Base-by-base conservation (phyloP, 2,113 vertebrate genomes). In the Eretmochelys imbricata region DNA sequence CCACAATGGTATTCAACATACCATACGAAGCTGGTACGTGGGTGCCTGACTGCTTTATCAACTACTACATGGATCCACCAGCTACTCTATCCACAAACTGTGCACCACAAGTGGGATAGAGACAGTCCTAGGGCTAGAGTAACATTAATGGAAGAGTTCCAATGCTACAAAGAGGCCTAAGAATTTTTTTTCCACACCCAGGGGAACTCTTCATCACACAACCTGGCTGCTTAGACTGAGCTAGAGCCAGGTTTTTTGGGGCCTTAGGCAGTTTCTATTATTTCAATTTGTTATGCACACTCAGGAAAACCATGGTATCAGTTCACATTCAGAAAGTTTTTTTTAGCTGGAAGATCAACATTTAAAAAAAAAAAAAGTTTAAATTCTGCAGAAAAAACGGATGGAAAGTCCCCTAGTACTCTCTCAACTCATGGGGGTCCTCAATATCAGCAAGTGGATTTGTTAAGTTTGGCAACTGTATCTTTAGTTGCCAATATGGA, bases 231-330 rank as follows among this genome's bases (percentile, higher is more conserved):
- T 14, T 10, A 46, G 13, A 38, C 42, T 80, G 84, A 16, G 25
- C 8, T 80, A 90, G 46, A 81, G 51, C 51, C 79, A 42, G 82
- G 31, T 81, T 84, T 87, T 80, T 54, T 4, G 6, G 94, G 95
- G 95, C 90, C 96, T 42, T 0, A 0, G 6, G 38, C 13, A 5
- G 2, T 89, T 95, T 93, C 62, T 85, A 93, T 94, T 90, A 94
- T 62, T 88, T 65, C 89, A 93, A 65, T 75, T 81, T 89, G 75
- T 50, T 79, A 27, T 13, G 59, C 91, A 87, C 72, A 85, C 89
- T 91, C 57, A 85, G 78, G 29, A 62, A 91, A 87, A 90, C 79
- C 72, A 84, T 90, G 89, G 76, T 27, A 76, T 35, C 1, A 5
- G 1, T 0, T 13, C 57, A 49, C 69, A 80, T 59, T 81, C 10